phyloP scores from a whole-genome alignment of 2,797 vertebrate genomes.

The Hafferia zeledoni region DNA sequence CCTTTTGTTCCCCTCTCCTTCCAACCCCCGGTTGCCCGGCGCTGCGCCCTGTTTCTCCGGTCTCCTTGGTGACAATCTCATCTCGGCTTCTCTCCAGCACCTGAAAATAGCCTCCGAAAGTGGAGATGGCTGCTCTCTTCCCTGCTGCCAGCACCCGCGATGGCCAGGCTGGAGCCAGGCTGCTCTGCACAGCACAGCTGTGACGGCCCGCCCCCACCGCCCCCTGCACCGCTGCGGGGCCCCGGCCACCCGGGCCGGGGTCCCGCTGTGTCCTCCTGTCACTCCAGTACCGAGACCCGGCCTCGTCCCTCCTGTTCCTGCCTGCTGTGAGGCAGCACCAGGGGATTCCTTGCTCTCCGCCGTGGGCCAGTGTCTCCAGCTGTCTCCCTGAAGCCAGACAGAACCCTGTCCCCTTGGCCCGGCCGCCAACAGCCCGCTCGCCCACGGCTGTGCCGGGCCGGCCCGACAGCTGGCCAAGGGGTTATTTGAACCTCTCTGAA shows the following conservation, averaged over 20 bases:
- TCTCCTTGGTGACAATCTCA: constrained; percentile 64
- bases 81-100: constrained; percentile 59
- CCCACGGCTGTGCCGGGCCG: neutral
- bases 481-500: constrained; percentile 34
- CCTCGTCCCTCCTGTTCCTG: neutral
- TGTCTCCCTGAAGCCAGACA: neutral
- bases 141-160: neutral
- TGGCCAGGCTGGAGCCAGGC: neutral
- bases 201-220: neutral
- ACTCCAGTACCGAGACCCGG: neutral
- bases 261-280: neutral
- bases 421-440: fast-evolving
- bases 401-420: neutral
- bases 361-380: neutral
- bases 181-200: neutral
- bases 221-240: fast-evolving
- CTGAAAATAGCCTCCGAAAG: constrained; percentile 70
- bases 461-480: neutral
- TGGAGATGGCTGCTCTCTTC: constrained; percentile 47
- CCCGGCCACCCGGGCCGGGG: neutral
- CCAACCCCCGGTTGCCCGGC: neutral
- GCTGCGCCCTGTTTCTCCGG: constrained; percentile 24
- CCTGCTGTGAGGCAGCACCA: neutral
- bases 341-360: fast-evolving
- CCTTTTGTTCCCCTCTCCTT: neutral